phyloP scores from a whole-genome alignment of 2,113 vertebrate genomes.

The Balaenoptera acutorostrata region DNA sequence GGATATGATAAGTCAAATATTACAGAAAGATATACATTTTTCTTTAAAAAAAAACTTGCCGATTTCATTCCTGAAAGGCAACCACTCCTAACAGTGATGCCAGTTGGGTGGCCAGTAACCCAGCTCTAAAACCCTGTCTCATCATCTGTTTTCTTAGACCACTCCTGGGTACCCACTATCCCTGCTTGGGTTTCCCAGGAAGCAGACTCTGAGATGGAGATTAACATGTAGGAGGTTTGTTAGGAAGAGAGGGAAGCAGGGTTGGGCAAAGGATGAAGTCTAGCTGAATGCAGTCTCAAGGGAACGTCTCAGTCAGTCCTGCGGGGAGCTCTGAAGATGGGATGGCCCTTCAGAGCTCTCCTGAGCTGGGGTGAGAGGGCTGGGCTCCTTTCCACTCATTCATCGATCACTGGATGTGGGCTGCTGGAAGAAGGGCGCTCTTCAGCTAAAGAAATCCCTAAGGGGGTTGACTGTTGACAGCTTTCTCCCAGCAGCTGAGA shows the following conservation, averaged over 20 bases:
- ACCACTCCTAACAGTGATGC: not conserved
- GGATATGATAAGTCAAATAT: not conserved
- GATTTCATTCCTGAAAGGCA: not conserved
- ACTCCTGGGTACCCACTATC: not conserved
- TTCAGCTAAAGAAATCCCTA: not conserved
- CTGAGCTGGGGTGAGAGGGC: not conserved
- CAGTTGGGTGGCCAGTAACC: not conserved
- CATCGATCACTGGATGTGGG: not conserved
- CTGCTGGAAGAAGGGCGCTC: not conserved
- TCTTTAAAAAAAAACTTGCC: not conserved
- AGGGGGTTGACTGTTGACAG: not conserved
- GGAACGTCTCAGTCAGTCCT: not conserved
- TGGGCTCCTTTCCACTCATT: not conserved
- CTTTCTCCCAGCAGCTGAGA: not conserved
- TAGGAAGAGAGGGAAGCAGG: not conserved
- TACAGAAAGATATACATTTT: not conserved
- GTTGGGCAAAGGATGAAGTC: not conserved
- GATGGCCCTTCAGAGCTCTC: not conserved
- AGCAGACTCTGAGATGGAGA: not conserved
- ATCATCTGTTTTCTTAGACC: not conserved
- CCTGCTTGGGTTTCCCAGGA: not conserved
- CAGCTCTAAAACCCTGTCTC: not conserved
- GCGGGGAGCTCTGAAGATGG: not conserved
- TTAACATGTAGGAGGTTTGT: not conserved
- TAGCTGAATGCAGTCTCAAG: not conserved